Evolutionary conservation across 1,140 invertebrate species (phyloP).

Genomic region (Penaeus indicus): DNA sequence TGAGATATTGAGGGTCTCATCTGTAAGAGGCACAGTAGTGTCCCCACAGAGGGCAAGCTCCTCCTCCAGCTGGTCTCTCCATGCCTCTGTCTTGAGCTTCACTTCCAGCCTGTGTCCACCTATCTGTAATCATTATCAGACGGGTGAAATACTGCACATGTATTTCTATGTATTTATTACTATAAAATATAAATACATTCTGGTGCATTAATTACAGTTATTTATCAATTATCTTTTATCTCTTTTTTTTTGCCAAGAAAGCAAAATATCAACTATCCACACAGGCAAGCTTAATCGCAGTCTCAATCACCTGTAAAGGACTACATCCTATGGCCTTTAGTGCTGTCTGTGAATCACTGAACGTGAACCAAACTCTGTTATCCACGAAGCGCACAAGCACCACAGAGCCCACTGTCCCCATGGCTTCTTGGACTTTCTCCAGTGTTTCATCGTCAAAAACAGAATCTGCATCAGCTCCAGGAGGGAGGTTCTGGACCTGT

Average conservation of each 20-base stretch:
- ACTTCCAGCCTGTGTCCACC: conserved; percentile 80
- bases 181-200: conserved; percentile 26
- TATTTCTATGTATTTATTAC: neutral
- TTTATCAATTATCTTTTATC: conserved; percentile 33
- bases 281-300: conserved; percentile 2
- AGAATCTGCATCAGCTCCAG: conserved; percentile 68
- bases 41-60: conserved; percentile 87
- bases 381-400: conserved; percentile 93
- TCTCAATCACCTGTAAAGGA: conserved; percentile 68
- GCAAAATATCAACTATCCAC: neutral
- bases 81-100: conserved; percentile 86
- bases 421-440: conserved; percentile 79
- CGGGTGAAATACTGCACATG: neutral
- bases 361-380: conserved; percentile 89
- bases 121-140: conserved; percentile 71
- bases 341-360: conserved; percentile 86
- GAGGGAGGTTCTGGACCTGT: conserved; percentile 46
- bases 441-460: conserved; percentile 81
- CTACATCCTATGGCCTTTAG: conserved; percentile 79
- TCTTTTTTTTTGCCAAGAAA: conserved; percentile 41
- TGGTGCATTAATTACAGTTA: neutral
- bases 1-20: conserved; percentile 67
- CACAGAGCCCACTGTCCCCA: conserved; percentile 85
- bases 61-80: conserved; percentile 83
- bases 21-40: conserved; percentile 81